Percentiles rank a stretch among this genome's conserved stretches.
These are phyloP conservation scores for Apodemus agrarius DNA, from an alignment of 2,797 vertebrate species.

Conservation along the genomic window DNA sequence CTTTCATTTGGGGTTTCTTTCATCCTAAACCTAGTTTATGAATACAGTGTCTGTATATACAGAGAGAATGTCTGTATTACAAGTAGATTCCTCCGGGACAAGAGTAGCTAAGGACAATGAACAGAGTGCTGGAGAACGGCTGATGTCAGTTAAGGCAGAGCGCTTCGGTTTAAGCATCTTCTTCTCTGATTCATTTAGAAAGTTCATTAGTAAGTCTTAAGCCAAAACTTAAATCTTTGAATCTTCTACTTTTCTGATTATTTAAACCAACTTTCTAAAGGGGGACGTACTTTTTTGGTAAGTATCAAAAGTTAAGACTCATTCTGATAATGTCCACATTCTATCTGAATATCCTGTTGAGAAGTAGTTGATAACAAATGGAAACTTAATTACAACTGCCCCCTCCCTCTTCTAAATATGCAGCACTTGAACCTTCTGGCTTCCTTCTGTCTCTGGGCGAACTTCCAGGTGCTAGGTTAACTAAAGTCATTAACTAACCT, in stretches of 20 bases:
- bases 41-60: conserved; percentile 85
- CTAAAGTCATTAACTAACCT: conserved; percentile 80
- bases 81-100: conserved; percentile 83
- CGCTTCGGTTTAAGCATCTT: conserved; percentile 68
- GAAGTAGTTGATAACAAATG: conserved; percentile 80
- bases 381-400: conserved; percentile 81
- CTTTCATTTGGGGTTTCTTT: conserved; percentile 83
- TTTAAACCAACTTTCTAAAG: conserved; percentile 46
- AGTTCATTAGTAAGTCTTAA: conserved; percentile 39
- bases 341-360: conserved; percentile 63
- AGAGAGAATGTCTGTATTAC: conserved; percentile 84
- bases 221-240: conserved; percentile 10
- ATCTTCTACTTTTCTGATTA: not conserved
- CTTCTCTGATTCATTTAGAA: conserved; percentile 61
- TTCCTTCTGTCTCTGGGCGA: conserved; percentile 83
- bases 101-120: conserved; percentile 87
- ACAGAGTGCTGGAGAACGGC: conserved; percentile 77
- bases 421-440: conserved; percentile 63
- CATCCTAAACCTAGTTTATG: conserved; percentile 86
- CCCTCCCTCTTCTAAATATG: not conserved
- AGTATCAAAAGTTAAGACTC: conserved; percentile 65
- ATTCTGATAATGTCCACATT: conserved; percentile 75
- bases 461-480: conserved; percentile 82
- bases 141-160: not conserved
- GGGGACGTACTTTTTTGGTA: conserved; percentile 49